These are phyloP conservation scores for Corythornis cristatus DNA, from an alignment of 2,113 vertebrate genomes.

Conservation along the genomic window DNA sequence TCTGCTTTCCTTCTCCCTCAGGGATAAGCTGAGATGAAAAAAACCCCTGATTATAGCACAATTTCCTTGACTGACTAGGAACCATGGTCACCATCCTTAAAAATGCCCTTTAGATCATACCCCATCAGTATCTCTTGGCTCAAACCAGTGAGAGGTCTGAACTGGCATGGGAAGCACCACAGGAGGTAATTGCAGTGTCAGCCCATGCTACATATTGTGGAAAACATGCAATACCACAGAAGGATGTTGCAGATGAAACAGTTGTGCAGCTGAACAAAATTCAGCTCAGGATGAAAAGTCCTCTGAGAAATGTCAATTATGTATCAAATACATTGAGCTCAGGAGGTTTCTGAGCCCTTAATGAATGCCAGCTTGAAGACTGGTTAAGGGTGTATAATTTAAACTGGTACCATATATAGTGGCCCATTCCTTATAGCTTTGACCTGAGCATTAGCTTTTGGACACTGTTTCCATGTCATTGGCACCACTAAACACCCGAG, in stretches of 20 bases:
- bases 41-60: neutral
- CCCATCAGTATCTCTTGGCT: neutral
- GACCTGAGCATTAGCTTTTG: neutral
- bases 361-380: fast-evolving
- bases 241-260: neutral
- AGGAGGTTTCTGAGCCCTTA: neutral
- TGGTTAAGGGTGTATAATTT: neutral
- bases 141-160: neutral
- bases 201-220: fast-evolving
- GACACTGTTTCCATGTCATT: neutral
- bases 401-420: neutral
- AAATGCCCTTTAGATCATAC: neutral
- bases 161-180: neutral
- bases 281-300: neutral
- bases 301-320: neutral
- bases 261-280: neutral
- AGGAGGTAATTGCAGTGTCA: neutral
- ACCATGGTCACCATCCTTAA: neutral
- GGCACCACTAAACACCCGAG: neutral
- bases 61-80: neutral
- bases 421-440: no score
- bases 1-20: neutral
- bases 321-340: neutral
- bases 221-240: neutral
- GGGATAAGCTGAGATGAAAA: no score